phyloP scores from a whole-genome alignment of 2,888 invertebrate species.

The Chrysopilus asiliformis region DNA sequence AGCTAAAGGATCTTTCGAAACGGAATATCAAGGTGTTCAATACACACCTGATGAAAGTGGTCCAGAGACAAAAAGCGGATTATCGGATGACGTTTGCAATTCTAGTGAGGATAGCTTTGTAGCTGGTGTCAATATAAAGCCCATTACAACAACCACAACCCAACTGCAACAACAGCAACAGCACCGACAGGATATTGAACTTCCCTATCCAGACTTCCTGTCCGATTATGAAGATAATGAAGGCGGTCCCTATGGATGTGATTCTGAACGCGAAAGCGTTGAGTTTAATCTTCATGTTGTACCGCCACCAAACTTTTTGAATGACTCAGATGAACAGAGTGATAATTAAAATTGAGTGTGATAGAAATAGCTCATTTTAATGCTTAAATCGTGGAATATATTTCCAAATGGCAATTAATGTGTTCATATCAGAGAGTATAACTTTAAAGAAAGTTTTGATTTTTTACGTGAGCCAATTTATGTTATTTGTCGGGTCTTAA shows the following conservation, averaged over 20 bases:
- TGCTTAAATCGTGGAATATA: too few relatives aligned
- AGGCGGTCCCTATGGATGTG: constrained; percentile 36
- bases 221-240: constrained; percentile 40
- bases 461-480: too few relatives aligned
- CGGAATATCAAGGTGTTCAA: constrained; percentile 16
- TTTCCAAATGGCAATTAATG: too few relatives aligned
- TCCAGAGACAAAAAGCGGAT: constrained; percentile 28
- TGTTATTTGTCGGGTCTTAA: too few relatives aligned
- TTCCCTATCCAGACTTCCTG: constrained; percentile 37
- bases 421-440: too few relatives aligned
- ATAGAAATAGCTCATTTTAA: too few relatives aligned
- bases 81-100: constrained; percentile 34
- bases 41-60: constrained; percentile 26
- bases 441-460: too few relatives aligned
- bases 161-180: constrained; percentile 12
- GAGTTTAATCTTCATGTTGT: constrained; percentile 63
- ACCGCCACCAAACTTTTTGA: constrained; percentile 63
- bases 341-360: constrained; percentile 30
- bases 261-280: constrained; percentile 53
- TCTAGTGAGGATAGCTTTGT: constrained; percentile 33
- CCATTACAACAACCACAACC: constrained; percentile 10
- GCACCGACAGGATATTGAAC: constrained; percentile 36
- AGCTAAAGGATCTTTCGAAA: constrained; percentile 12
- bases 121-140: constrained; percentile 17
- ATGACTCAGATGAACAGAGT: constrained; percentile 50